Base-by-base conservation (phyloP, 2,113 vertebrate genomes). In the Labeo catla region DNA sequence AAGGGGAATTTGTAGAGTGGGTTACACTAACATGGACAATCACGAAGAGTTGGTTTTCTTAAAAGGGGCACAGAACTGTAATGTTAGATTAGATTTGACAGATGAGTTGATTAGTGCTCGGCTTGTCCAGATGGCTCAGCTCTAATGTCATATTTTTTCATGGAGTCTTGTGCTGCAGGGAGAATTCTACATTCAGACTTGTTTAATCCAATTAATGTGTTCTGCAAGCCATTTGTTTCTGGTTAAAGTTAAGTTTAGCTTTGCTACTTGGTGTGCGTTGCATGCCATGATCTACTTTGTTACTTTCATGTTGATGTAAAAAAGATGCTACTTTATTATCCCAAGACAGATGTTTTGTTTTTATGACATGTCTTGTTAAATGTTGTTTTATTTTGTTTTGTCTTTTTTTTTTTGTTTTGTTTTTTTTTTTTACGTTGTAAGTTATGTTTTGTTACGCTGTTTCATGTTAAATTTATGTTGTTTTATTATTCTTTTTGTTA, bases 91-190 rank as follows among this genome's bases (percentile, higher is more conserved):
- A 50, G 15, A 50, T 81, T 21, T 63, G 68, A 72, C 57, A 52
- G 65, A 59, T 77, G 77, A 73, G n/a, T 81, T 59, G 36, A 86
- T 86, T 34, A 81, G 50, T 49, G 50, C 57, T 68, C 23, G 66
- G 66, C 77, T 81, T 73, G 39, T 80, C 76, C 77, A 81, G 77
- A 81, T 86, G 84, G 84, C 66, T 82, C 47, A 39, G 84, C 19
- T 84, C 43, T 61, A 86, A 86, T 28, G 34, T 79, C 13, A 70
- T 57, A 23, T 79, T 79, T 50, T 79, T 61, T 54, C 36, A 16
- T 78, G 28, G 28, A 78, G 74, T 68, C 45, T 85, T 54, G 63
- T 8, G 50, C 61, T 81, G 23, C 19, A 39, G 79, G 47, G 28
- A 12, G 6, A 70, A 13, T 57, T 83, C 2, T 43, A 12, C 65